These are phyloP conservation scores for Oncorhynchus clarkii DNA, from an alignment of 2,113 vertebrate species.

Conservation along the genomic window DNA sequence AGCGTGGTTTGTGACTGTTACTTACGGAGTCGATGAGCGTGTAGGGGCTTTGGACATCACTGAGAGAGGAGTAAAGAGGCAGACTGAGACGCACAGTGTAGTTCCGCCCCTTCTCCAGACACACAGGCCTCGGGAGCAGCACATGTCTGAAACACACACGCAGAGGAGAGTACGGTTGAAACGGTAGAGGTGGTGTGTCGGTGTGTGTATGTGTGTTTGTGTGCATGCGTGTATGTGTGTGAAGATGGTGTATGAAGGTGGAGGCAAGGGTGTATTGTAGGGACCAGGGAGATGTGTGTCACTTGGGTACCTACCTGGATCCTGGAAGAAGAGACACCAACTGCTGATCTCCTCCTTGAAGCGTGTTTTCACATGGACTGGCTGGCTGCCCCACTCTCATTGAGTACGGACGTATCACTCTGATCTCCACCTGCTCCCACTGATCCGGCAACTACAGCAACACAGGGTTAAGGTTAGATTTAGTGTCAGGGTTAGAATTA, in stretches of 20 bases:
- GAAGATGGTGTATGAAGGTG: not conserved
- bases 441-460: conserved; percentile 82
- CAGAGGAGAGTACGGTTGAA: not conserved
- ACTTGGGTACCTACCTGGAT: conserved; percentile 65
- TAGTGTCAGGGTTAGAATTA: too few species aligned
- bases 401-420: conserved; percentile 77
- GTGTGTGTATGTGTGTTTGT: too few species aligned
- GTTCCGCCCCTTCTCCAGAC: conserved; percentile 89
- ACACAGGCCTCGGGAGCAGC: conserved; percentile 82
- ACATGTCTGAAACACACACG: conserved; percentile 75
- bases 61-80: conserved; percentile 78
- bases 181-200: not conserved
- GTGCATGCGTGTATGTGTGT: not conserved
- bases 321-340: conserved; percentile 84
- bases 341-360: conserved; percentile 86
- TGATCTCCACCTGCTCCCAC: conserved; percentile 88
- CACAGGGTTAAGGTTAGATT: not conserved
- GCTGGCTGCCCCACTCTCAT: conserved; percentile 53
- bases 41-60: conserved; percentile 80
- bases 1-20: not conserved
- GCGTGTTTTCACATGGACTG: conserved; percentile 80
- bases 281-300: too few species aligned
- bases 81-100: conserved; percentile 86
- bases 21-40: conserved; percentile 93
- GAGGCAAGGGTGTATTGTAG: too few species aligned